A percentile compares a stretch with the other conserved stretches of the same genome.
Evolutionary conservation across 92 coral and sea anemone genomes (phyloP).

Genomic region (Zoanthus sociatus): DNA sequence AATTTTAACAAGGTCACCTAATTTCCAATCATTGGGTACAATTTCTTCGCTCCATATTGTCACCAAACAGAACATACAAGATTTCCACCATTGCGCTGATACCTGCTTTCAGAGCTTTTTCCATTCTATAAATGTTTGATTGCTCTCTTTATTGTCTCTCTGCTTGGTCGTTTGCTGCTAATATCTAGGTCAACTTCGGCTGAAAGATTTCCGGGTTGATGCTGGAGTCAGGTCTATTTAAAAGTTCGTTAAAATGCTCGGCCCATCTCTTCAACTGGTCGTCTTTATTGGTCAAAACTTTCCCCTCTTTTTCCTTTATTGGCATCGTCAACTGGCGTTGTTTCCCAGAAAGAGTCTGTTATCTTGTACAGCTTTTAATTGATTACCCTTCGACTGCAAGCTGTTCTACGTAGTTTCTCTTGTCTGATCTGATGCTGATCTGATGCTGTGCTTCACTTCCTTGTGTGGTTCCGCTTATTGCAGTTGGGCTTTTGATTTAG

Average conservation of each 20-base stretch:
- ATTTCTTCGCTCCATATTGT: slow-evolving; percentile 34
- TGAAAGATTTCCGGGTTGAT: slow-evolving; percentile 42
- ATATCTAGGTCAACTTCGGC: slow-evolving; percentile 47
- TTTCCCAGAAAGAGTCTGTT: slow-evolving; percentile 38
- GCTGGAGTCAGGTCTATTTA: slow-evolving; percentile 40
- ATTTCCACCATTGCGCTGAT: slow-evolving; percentile 24
- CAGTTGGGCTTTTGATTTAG: slow-evolving; percentile 29
- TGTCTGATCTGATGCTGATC: slow-evolving; percentile 1
- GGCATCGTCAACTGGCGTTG: slow-evolving; percentile 6
- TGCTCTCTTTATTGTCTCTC: slow-evolving; percentile 34
- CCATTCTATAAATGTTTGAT: slow-evolving; percentile 4
- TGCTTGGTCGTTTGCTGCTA: slow-evolving; percentile 37
- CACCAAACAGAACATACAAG: slow-evolving; percentile 19
- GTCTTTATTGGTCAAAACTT: slow-evolving; percentile 13
- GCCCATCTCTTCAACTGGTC: slow-evolving; percentile 57
- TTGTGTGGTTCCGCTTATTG: slow-evolving; percentile 30
- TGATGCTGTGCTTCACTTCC: slow-evolving; percentile 52
- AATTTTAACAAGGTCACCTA: slow-evolving; percentile 40
- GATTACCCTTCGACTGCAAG: slow-evolving; percentile 53
- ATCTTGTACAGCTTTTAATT: slow-evolving; percentile 44
- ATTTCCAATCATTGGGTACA: slow-evolving; percentile 44
- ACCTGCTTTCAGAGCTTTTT: slow-evolving; percentile 24
- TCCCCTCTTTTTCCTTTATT: slow-evolving; percentile 35
- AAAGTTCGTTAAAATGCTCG: slow-evolving; percentile 48
- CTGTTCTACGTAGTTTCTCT: slow-evolving; percentile 31